Evolutionary conservation across 2,113 vertebrate species (phyloP).

Genomic region (Pampusana beccarii): DNA sequence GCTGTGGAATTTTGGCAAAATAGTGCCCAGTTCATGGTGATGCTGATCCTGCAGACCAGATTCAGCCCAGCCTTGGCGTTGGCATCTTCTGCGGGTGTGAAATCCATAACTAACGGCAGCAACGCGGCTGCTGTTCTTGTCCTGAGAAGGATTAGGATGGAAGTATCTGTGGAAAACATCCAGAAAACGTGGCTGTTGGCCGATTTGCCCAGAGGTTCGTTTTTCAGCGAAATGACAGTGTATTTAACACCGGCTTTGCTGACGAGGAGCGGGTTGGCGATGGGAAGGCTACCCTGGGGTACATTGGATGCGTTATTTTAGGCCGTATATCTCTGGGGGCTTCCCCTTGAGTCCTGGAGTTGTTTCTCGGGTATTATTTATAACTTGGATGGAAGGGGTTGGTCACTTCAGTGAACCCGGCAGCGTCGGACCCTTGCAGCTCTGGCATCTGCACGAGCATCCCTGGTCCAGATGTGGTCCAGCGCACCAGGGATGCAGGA

Average conservation of each 20-base stretch:
- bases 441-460: not conserved
- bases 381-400: not conserved
- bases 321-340: not conserved
- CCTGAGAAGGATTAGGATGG: not conserved
- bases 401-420: not conserved
- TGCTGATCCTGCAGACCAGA: not conserved
- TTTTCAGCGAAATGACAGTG: not conserved
- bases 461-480: not conserved
- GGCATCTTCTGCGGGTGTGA: not conserved
- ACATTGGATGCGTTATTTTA: not conserved
- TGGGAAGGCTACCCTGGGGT: not conserved
- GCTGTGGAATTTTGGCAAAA: not conserved
- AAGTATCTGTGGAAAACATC: not conserved
- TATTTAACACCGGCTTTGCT: not conserved
- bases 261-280: not conserved
- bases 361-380: not conserved
- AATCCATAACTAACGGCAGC: not conserved
- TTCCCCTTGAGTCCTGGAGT: not conserved
- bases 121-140: rapidly evolving
- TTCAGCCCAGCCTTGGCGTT: not conserved
- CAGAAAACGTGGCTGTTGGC: not conserved
- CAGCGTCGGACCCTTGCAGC: rapidly evolving
- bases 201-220: not conserved
- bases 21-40: rapidly evolving
- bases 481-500: rapidly evolving